A percentile compares a stretch with the other conserved stretches of the same genome.
These are phyloP conservation scores for Synanthedon tipuliformis DNA, from an alignment of 2,888 invertebrate species.

Conservation along the genomic window DNA sequence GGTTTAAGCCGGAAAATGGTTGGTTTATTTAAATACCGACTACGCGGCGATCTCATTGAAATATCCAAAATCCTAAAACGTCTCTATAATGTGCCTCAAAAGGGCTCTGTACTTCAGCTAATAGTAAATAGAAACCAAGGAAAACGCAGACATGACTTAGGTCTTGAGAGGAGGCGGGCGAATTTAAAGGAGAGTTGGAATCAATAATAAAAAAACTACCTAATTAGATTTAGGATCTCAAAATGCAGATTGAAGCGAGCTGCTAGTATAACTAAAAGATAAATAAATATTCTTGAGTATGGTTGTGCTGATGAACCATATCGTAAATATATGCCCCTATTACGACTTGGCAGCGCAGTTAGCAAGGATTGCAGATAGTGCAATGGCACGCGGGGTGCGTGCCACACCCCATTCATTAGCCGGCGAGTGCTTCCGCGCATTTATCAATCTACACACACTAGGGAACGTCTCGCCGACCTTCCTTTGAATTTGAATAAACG, in stretches of 20 bases:
- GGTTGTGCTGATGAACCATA: conserved; percentile 10
- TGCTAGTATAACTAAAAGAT: no score
- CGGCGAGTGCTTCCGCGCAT: conserved; percentile 66
- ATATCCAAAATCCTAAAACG: no score
- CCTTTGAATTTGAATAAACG: conserved; percentile 6
- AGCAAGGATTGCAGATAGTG: conserved; percentile 48
- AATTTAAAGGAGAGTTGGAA: no score
- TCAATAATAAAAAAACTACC: no score
- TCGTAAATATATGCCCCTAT: conserved; percentile 36
- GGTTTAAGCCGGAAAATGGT: not conserved
- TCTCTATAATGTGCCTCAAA: no score
- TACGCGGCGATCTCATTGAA: not conserved
- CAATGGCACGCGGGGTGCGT: conserved; percentile 52
- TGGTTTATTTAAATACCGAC: not conserved
- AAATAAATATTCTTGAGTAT: not conserved
- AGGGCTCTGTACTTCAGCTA: no score
- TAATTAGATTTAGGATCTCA: no score
- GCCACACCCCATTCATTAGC: conserved; percentile 67
- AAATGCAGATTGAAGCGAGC: no score
- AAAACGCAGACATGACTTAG: no score
- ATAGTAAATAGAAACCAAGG: no score
- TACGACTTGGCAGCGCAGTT: conserved; percentile 27
- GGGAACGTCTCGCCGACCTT: conserved; percentile 27
- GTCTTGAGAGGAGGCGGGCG: no score
- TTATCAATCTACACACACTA: conserved; percentile 58